These are phyloP conservation scores for Tanypteryx hageni DNA, from an alignment of 2,888 invertebrate species.

Conservation along the genomic window DNA sequence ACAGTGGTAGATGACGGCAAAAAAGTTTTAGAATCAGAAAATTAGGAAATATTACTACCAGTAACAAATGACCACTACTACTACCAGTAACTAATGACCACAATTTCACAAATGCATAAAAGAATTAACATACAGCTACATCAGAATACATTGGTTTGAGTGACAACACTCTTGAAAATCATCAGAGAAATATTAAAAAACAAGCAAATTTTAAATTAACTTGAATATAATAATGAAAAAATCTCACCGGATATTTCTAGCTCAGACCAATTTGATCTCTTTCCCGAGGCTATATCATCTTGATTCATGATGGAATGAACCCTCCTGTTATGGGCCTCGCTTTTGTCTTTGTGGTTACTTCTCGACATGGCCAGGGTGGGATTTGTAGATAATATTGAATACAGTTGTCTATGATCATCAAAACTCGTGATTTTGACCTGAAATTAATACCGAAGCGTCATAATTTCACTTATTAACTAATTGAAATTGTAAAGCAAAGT, in stretches of 20 bases:
- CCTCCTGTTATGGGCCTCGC: slow-evolving; percentile 85
- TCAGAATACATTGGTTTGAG: not conserved
- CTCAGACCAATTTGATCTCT: slow-evolving; percentile 94
- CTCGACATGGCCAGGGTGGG: slow-evolving; percentile 72
- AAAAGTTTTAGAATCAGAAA: too few relatives aligned
- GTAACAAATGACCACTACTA: too few relatives aligned
- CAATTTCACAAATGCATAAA: not conserved
- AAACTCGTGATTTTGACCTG: not conserved
- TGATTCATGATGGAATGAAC: slow-evolving; percentile 94
- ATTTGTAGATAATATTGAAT: not conserved
- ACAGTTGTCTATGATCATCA: slow-evolving; percentile 1
- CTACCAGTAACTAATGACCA: too few relatives aligned
- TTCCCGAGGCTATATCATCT: slow-evolving; percentile 94
- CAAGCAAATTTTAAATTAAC: not conserved
- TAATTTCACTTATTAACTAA: not conserved
- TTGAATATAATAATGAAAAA: not conserved
- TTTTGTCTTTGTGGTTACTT: slow-evolving; percentile 66
- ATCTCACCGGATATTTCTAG: slow-evolving; percentile 87
- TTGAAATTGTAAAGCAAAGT: too few relatives aligned
- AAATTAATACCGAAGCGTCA: not conserved
- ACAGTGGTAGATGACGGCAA: too few relatives aligned
- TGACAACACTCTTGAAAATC: not conserved
- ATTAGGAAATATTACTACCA: too few relatives aligned
- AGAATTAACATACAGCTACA: not conserved
- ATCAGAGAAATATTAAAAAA: not conserved